Percentiles rank a stretch among this genome's conserved stretches.
These are phyloP conservation scores for Oncopodura yosiiana DNA, from an alignment of 1,140 invertebrate genomes.

Conservation along the genomic window DNA sequence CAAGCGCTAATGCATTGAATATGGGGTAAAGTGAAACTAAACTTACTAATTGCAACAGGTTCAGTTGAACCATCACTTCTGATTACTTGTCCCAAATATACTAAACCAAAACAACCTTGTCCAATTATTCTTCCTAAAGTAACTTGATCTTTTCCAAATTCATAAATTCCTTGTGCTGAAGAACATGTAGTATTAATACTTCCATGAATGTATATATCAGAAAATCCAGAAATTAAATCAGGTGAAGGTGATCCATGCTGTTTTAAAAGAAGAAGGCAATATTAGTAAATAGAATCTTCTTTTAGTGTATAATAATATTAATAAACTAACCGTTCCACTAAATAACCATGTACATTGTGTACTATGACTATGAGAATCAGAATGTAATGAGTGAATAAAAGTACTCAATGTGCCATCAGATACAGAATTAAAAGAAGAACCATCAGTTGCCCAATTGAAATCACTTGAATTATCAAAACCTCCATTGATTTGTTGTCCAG, in stretches of 20 bases:
- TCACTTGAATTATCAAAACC: slow-evolving; percentile 30
- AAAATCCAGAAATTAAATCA: slow-evolving; percentile 33
- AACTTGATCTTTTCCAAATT: slow-evolving; percentile 33
- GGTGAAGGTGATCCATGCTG: slow-evolving; percentile 30
- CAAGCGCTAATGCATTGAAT: slow-evolving; percentile 41
- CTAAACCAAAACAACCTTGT: slow-evolving; percentile 62
- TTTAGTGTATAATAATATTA: neutral
- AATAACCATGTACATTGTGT: slow-evolving; percentile 34
- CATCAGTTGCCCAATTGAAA: slow-evolving; percentile 33
- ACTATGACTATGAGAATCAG: slow-evolving; percentile 26
- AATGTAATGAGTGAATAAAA: slow-evolving; percentile 30
- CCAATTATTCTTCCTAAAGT: slow-evolving; percentile 50
- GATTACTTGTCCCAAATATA: slow-evolving; percentile 53
- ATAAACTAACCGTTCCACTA: slow-evolving; percentile 20
- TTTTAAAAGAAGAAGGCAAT: neutral
- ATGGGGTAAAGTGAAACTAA: slow-evolving; percentile 53
- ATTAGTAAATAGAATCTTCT: slow-evolving; percentile 1
- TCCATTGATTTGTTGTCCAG: slow-evolving; percentile 20
- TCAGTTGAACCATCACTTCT: slow-evolving; percentile 44
- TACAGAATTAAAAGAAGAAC: slow-evolving; percentile 18
- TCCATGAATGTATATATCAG: slow-evolving; percentile 21
- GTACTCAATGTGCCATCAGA: slow-evolving; percentile 31
- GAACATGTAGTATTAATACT: slow-evolving; percentile 29
- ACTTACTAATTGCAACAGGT: slow-evolving; percentile 64
- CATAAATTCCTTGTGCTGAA: slow-evolving; percentile 34